Conservation (phyloP, 2,888 invertebrate species). For the Dorcus parallelipipedus region DNA sequence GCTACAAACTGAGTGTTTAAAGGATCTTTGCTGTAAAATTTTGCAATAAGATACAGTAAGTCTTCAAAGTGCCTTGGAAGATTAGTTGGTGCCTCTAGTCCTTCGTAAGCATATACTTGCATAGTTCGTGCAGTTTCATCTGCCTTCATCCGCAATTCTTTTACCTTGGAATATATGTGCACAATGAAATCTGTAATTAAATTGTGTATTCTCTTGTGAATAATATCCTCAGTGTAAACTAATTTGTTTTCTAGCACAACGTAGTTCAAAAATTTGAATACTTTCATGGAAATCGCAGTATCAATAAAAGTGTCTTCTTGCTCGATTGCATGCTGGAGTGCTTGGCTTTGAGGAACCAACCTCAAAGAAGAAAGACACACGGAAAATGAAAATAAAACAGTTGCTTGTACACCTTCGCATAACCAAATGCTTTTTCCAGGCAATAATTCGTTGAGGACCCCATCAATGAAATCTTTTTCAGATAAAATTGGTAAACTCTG, state of each 20-base stretch:
- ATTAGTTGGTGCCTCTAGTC: slow-evolving; percentile 72
- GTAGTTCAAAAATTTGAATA: slow-evolving; percentile 76
- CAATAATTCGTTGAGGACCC: slow-evolving; percentile 53
- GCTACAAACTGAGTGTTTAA: slow-evolving; percentile 64
- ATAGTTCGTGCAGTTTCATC: slow-evolving; percentile 85
- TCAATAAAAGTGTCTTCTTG: slow-evolving; percentile 80
- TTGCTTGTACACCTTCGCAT: slow-evolving; percentile 56
- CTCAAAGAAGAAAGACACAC: slow-evolving; percentile 64
- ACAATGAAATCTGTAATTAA: slow-evolving; percentile 90
- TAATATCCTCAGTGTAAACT: slow-evolving; percentile 75
- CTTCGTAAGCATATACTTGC: slow-evolving; percentile 71
- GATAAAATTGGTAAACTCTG: slow-evolving; percentile 64
- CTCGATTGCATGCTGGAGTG: slow-evolving; percentile 58
- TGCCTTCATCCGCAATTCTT: slow-evolving; percentile 76
- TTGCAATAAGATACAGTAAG: slow-evolving; percentile 73
- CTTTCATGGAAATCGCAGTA: slow-evolving; percentile 71
- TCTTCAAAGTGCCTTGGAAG: slow-evolving; percentile 79
- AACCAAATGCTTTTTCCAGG: slow-evolving; percentile 52
- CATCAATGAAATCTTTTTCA: slow-evolving; percentile 57
- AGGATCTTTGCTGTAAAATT: slow-evolving; percentile 75
- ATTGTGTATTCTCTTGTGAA: slow-evolving; percentile 76
- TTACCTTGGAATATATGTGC: slow-evolving; percentile 87
- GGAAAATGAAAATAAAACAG: slow-evolving; percentile 68
- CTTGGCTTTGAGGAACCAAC: slow-evolving; percentile 56
- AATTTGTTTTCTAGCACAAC: slow-evolving; percentile 67